These are phyloP conservation scores for Selenia dentaria DNA, from an alignment of 2,888 invertebrate species.

Conservation along the genomic window DNA sequence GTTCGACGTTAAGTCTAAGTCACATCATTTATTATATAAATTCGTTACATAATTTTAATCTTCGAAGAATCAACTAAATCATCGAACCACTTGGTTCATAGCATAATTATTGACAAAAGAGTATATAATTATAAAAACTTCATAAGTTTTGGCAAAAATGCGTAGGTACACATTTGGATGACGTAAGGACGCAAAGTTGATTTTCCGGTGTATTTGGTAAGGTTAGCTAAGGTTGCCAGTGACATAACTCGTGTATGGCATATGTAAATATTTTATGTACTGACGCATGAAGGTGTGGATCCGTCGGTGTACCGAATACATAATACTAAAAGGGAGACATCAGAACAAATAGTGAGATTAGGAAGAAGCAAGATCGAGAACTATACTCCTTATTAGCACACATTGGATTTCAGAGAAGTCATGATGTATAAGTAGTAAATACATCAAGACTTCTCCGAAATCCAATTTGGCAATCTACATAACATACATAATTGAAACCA, in stretches of 20 bases:
- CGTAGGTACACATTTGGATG: constrained; percentile 30
- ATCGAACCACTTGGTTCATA: neutral
- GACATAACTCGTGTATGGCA: constrained; percentile 51
- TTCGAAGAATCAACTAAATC: neutral
- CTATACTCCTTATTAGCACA: no score
- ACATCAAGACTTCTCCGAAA: no score
- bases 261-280: constrained; percentile 45
- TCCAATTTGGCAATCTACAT: no score
- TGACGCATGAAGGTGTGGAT: constrained; percentile 52
- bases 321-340: no score
- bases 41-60: neutral
- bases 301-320: constrained; percentile 8
- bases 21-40: neutral
- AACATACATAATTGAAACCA: no score
- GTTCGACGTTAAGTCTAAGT: no score
- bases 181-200: constrained; percentile 30
- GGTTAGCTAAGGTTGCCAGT: constrained; percentile 47
- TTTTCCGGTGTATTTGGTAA: constrained; percentile 43
- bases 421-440: no score
- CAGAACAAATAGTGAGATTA: no score
- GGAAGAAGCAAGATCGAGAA: no score
- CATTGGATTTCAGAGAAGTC: no score
- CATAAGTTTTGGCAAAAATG: neutral
- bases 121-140: neutral
- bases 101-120: neutral